Percentiles rank a stretch among this genome's conserved stretches.
Conservation (phyloP, 2,888 invertebrate species). For the Gastrophysa polygoni region DNA sequence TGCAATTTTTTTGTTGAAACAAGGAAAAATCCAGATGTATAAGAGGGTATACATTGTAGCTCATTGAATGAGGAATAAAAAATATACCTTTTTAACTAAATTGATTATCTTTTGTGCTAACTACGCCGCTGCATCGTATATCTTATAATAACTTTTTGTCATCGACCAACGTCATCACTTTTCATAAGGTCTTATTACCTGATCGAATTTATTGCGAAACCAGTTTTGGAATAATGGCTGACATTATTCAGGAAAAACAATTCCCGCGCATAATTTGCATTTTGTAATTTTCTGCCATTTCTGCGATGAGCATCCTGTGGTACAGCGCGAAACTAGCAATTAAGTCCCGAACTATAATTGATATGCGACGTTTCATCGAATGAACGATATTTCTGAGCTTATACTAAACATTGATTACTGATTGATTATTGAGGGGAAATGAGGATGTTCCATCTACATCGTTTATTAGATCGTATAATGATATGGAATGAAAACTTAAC, state of each 20-base stretch:
- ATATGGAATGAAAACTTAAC: too few relatives aligned
- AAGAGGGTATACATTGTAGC: too few relatives aligned
- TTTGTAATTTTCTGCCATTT: not conserved
- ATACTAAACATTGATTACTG: not conserved
- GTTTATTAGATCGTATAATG: too few relatives aligned
- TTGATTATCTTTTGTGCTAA: too few relatives aligned
- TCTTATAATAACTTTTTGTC: not conserved
- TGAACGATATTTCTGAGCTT: not conserved
- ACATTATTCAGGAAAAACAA: not conserved
- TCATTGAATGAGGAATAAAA: too few relatives aligned
- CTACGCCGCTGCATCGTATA: too few relatives aligned
- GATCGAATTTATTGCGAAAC: not conserved
- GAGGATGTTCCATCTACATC: too few relatives aligned
- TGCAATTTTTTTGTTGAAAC: too few relatives aligned
- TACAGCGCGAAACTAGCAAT: slow-evolving; percentile 19
- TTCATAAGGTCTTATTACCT: not conserved
- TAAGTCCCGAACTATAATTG: slow-evolving; percentile 19
- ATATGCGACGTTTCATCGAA: slow-evolving; percentile 16
- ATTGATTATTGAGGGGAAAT: too few relatives aligned
- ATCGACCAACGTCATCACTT: not conserved
- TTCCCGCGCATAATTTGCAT: not conserved
- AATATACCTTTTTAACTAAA: too few relatives aligned
- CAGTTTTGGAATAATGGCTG: not conserved
- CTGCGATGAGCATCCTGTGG: slow-evolving; percentile 20
- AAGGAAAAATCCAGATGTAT: too few relatives aligned